Percentiles rank a stretch among this genome's conserved stretches.
Evolutionary conservation across 2,113 vertebrate genomes (phyloP).

Genomic region (Amphiprion ocellaris): DNA sequence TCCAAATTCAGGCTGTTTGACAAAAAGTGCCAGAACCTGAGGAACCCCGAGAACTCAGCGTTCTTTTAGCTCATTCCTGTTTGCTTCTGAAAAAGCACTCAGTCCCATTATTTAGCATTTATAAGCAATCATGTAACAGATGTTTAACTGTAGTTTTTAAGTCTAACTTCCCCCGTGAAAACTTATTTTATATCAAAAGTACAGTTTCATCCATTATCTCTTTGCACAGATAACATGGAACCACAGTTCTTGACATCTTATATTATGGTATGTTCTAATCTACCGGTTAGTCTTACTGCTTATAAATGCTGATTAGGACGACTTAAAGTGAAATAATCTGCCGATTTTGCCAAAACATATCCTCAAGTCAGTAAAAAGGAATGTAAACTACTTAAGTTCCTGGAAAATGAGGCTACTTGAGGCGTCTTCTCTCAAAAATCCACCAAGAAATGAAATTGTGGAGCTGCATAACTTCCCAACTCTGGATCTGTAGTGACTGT

Average conservation of each 20-base stretch:
- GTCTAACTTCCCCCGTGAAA: background rate
- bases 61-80: too few species aligned
- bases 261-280: too few species aligned
- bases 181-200: too few species aligned
- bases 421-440: background rate
- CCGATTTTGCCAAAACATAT: too few species aligned
- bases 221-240: background rate
- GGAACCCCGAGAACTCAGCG: background rate
- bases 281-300: background rate
- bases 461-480: background rate
- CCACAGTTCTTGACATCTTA: background rate
- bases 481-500: slow-evolving; percentile 18
- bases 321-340: too few species aligned
- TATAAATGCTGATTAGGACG: background rate
- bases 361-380: background rate
- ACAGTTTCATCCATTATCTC: background rate
- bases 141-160: background rate
- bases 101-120: background rate
- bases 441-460: background rate
- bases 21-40: background rate
- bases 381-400: background rate
- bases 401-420: background rate
- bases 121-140: background rate
- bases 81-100: background rate
- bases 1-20: background rate